Base-by-base conservation (phyloP, 1,140 invertebrate species). In the Lordiphosa stackelbergi region DNA sequence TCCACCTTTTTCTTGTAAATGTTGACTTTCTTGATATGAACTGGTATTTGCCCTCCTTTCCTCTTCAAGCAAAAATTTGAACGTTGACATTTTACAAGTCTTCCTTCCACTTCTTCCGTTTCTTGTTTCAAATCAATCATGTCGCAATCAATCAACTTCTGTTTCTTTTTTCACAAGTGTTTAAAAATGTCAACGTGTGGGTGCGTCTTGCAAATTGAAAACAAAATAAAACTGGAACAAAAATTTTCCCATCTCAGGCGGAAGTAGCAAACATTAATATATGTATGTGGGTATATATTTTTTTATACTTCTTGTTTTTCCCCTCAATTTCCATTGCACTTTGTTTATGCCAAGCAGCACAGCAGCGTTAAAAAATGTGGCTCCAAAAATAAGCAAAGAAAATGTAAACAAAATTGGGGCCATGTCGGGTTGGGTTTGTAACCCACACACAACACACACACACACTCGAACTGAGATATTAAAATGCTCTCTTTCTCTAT, bases 231-330 rank as follows among this genome's bases (percentile, higher is more conserved):
- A 43, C 13, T 24, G 36, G 12, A 46, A 19, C 8, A 47, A 53
- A 24, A 46, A 55, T 38, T 49, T 40, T 24, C 38, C 24, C 53
- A 61, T 57, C 45, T 63, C 51, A 66, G 49, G 40, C 54, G 69
- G 65, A 71, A 68, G 55, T 58, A 54, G 54, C 55, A 48, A 59
- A 55, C 69, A 69, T 71, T 71, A 64, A 71, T 71, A 64, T 58
- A 38, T 42, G 53, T 48, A 10, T 53, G n/a, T 34, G 37, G 49
- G 22, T 13, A 8, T 11, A 49, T 46, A 43, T 45, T 13, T 8
- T 7, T 16, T 36, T 34, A n/a, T 19, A 19, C 40, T 34, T 43
- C 16, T 35, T 49, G 36, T 37, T 38, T 46, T 28, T 19, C 19
- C 11, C 41, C 16, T 12, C 41, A 52, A 45, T 60, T 60, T 42